Percentiles rank a stretch among this genome's conserved stretches.
Evolutionary conservation across 1,140 invertebrate genomes (phyloP).

Genomic region (Brachionus rubens): DNA sequence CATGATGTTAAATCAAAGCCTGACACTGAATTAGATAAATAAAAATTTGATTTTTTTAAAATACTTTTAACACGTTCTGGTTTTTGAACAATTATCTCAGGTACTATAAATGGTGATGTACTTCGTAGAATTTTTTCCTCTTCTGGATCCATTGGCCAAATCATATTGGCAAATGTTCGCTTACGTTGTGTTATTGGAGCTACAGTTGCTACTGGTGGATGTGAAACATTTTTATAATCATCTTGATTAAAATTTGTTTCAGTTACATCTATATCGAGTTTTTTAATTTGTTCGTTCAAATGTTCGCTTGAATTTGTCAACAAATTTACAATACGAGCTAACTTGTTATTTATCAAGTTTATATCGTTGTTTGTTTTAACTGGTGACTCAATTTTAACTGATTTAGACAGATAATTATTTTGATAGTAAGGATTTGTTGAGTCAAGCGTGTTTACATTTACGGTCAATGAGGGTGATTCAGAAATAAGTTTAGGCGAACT

Average conservation of each 20-base stretch:
- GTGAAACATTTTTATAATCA: no score
- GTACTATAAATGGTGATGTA: constrained; percentile 17
- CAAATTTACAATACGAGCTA: constrained; percentile 4
- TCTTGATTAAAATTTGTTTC: no score
- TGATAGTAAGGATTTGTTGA: neutral
- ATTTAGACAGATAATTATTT: neutral
- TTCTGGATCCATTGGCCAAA: constrained; percentile 44
- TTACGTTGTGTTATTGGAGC: neutral
- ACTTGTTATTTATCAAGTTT: constrained; percentile 25
- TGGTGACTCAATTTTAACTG: neutral
- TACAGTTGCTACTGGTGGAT: neutral
- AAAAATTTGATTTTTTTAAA: constrained; percentile 19
- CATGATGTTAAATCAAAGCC: neutral
- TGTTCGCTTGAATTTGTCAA: neutral
- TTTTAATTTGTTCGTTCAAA: neutral
- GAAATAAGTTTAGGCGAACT: neutral
- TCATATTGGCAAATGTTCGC: constrained; percentile 42
- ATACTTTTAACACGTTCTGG: constrained; percentile 30
- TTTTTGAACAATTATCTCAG: constrained; percentile 29
- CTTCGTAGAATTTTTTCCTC: constrained; percentile 43
- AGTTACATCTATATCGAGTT: no score
- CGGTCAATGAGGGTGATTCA: neutral
- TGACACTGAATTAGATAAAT: neutral
- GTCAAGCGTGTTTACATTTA: neutral
- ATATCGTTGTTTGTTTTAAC: neutral